These are phyloP conservation scores for Meiosimyza platycephala DNA, from an alignment of 2,888 invertebrate species.

Conservation along the genomic window DNA sequence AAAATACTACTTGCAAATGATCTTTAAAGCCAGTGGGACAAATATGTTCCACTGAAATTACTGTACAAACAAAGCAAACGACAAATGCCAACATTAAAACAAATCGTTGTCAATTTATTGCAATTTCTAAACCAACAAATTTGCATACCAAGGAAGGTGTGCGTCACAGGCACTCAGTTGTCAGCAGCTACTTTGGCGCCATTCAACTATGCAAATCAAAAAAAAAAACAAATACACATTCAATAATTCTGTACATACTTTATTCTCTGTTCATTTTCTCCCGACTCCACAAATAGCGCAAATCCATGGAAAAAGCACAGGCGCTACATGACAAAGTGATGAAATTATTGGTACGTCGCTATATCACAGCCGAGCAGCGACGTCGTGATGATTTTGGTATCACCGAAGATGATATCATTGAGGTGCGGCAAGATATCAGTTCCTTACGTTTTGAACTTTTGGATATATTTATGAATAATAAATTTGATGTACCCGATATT, in stretches of 20 bases:
- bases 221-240: neutral
- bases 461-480: conserved; percentile 89
- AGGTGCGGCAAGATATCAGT: conserved; percentile 97
- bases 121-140: conserved; percentile 34
- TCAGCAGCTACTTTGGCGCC: conserved; percentile 31
- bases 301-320: conserved; percentile 78
- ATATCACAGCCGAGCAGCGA: conserved; percentile 88
- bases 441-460: conserved; percentile 91
- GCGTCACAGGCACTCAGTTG: conserved; percentile 15
- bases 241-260: neutral
- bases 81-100: conserved; percentile 10
- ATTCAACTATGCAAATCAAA: conserved; percentile 9
- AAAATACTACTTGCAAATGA: neutral
- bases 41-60: conserved; percentile 7
- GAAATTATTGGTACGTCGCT: conserved; percentile 87
- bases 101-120: conserved; percentile 41
- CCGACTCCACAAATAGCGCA: conserved; percentile 70
- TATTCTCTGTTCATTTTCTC: conserved; percentile 17
- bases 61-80: neutral
- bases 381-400: conserved; percentile 92
- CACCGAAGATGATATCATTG: conserved; percentile 97
- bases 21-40: neutral
- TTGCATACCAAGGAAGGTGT: neutral
- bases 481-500: conserved; percentile 84
- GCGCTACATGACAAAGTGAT: conserved; percentile 86